Evolutionary conservation across 2,113 vertebrate genomes (phyloP).

Genomic region (Ceyx margarethae): DNA sequence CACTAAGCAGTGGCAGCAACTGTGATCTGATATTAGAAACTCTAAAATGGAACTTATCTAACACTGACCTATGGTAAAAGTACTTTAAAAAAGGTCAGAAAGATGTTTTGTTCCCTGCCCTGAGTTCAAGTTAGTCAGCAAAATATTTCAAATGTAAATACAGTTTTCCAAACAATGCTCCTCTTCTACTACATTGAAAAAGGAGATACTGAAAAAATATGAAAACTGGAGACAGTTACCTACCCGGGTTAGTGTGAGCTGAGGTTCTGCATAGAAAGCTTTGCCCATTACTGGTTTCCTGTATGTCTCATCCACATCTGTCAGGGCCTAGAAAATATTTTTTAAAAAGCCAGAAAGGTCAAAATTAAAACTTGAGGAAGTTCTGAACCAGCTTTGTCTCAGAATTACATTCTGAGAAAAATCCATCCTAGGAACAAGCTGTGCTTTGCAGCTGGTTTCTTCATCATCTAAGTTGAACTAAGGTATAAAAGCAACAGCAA

Average conservation of each 20-base stretch:
- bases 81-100: not conserved
- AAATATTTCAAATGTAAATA: not conserved
- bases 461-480: not conserved
- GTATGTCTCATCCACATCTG: slow-evolving; percentile 97
- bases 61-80: not conserved
- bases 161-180: not conserved
- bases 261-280: slow-evolving; percentile 90
- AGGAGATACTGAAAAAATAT: not conserved
- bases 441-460: not conserved
- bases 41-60: not conserved
- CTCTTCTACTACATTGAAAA: not conserved
- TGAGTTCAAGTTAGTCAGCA: not conserved
- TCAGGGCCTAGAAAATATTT: slow-evolving; percentile 83
- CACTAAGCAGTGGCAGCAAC: not conserved
- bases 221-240: not conserved
- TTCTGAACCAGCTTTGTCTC: not conserved
- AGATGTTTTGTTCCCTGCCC: not conserved
- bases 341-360: not conserved
- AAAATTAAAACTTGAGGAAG: not conserved
- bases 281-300: slow-evolving; percentile 91
- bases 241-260: slow-evolving; percentile 89
- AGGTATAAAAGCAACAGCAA: not conserved
- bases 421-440: not conserved
- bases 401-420: not conserved
- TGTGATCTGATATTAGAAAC: not conserved